Evolutionary conservation across 2,888 invertebrate genomes (phyloP), one percentile per base, ranked within the genome.

Genomic region (Lypha dubia): DNA sequence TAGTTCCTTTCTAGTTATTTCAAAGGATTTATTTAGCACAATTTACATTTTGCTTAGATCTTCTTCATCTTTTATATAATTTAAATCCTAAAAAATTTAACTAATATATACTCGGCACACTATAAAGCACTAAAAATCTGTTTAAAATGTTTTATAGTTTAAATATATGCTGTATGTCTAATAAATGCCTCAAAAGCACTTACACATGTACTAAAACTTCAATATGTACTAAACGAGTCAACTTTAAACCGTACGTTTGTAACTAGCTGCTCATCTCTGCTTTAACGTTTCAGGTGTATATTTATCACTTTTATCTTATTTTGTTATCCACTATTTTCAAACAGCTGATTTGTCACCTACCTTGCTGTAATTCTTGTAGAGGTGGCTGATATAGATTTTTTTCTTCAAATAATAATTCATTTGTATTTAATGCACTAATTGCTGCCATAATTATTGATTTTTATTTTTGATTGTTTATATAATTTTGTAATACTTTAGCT

Each of bases 291-390:
- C 7, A 28, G 3, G n/a, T 35, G 8, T 32, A 60, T 41, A 11
- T 63, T 53, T 53, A 2, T 46, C 22, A 3, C 11, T 38, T 35
- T 56, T 75, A 20, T 77, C 46, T 38, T 46, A 58, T 32, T 11
- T 20, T 17, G n/a, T 35, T 20, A 49, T 65, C 15, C 60, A 3
- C 51, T 73, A 58, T 71, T 22, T n/a, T 32, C 32, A 53, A 68
- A 44, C 70, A 79, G 63, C 79, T 77, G 77, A 22, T 60, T 1
- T 51, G 15, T 13, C 13, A 83, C 89, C 88, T 67, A 91, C 92
- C 95, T 88, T 94, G 92, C 68, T 94, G 94, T n/a, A 96, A 90
- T 91, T 96, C 96, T 49, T 94, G 93, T 46, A 96, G 91, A 0
- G 94, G 90, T 15, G 96, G 96, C 76, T 93, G 93, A 90, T 93